These are phyloP conservation scores for Harlomillsia oculata DNA, from an alignment of 1,140 invertebrate species.

Conservation along the genomic window DNA sequence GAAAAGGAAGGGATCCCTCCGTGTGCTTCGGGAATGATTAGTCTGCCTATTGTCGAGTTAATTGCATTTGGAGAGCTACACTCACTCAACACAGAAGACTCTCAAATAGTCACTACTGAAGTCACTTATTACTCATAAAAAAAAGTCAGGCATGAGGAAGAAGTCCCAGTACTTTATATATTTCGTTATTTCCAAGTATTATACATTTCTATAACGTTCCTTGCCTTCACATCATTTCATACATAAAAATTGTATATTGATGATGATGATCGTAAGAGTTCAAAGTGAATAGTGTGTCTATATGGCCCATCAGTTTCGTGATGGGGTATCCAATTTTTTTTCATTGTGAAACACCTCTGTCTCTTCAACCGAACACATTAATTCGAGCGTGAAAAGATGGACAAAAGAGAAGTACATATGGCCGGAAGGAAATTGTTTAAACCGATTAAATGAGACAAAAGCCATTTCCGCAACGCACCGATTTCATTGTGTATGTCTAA, in stretches of 20 bases:
- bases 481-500: slow-evolving; percentile 18
- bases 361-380: slow-evolving; percentile 8
- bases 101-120: background rate
- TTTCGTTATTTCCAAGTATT: background rate
- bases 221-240: too few species aligned
- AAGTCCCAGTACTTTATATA: background rate
- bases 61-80: slow-evolving; percentile 26
- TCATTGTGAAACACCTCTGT: background rate
- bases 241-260: too few species aligned
- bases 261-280: too few species aligned
- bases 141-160: background rate
- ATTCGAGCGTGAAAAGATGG: slow-evolving; percentile 34
- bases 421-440: slow-evolving; percentile 37
- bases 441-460: slow-evolving; percentile 35
- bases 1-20: slow-evolving; percentile 10
- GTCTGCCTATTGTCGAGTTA: slow-evolving; percentile 30
- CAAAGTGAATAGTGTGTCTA: too few species aligned
- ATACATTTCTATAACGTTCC: background rate
- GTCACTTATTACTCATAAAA: background rate
- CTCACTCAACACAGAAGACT: background rate
- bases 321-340: too few species aligned
- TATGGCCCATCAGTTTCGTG: too few species aligned
- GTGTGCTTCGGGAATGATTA: slow-evolving; percentile 23
- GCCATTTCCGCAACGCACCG: slow-evolving; percentile 32
- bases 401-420: slow-evolving; percentile 34